These are phyloP conservation scores for Sphaerolaimus hirsutus DNA, from an alignment of 2,888 invertebrate species.

Conservation along the genomic window DNA sequence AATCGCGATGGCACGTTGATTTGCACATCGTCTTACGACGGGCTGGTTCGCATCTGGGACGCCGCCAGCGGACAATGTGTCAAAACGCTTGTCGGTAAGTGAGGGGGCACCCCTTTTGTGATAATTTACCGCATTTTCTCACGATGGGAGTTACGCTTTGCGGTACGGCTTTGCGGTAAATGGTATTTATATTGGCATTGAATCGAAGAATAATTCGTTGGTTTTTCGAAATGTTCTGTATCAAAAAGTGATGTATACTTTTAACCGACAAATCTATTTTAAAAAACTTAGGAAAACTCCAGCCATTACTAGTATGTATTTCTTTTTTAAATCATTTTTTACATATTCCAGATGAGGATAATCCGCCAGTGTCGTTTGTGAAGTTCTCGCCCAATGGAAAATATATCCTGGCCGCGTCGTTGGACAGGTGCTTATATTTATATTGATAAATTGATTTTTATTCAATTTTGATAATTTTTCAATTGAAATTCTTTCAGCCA, in stretches of 20 bases:
- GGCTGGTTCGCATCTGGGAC: conserved; percentile 95
- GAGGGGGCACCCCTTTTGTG: too few relatives aligned
- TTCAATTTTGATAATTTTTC: not conserved
- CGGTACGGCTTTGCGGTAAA: too few relatives aligned
- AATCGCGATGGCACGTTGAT: conserved; percentile 94
- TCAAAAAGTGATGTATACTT: not conserved
- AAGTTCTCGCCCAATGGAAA: conserved; percentile 99
- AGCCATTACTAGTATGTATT: too few relatives aligned
- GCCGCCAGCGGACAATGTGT: conserved; percentile 94
- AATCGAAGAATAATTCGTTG: too few relatives aligned
- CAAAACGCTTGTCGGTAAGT: conserved; percentile 61
- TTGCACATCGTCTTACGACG: conserved; percentile 94
- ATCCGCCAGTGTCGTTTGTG: conserved; percentile 96
- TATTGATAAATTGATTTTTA: not conserved
- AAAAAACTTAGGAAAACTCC: not conserved
- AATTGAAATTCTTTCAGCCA: conserved; percentile 36
- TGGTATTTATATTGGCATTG: too few relatives aligned
- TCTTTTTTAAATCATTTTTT: not conserved
- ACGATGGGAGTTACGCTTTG: too few relatives aligned
- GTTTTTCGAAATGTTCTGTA: not conserved
- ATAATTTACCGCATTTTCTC: too few relatives aligned
- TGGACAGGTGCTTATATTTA: conserved; percentile 48
- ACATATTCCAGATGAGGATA: conserved; percentile 56
- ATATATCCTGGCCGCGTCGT: conserved; percentile 85
- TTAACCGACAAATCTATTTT: not conserved